Evolutionary conservation across 1,140 invertebrate genomes (phyloP).

Genomic region (Palaemon carinicauda): DNA sequence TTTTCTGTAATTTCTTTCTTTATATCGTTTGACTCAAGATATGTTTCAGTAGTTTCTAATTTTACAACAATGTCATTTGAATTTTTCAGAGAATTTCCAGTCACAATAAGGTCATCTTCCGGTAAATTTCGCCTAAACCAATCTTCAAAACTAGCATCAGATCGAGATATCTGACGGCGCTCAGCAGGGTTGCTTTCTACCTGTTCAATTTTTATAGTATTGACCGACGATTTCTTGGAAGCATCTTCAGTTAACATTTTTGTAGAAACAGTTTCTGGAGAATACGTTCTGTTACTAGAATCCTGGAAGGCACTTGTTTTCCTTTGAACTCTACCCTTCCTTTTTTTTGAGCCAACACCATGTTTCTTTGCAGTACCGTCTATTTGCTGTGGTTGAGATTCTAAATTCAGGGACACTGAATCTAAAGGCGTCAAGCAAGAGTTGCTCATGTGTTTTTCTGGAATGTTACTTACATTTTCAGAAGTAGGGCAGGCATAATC

Average conservation of each 20-base stretch:
- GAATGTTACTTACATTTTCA: not conserved
- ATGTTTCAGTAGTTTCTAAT: not conserved
- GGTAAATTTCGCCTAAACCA: constrained; percentile 44
- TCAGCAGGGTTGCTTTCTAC: not conserved
- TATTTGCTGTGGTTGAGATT: constrained; percentile 2
- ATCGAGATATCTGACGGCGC: not conserved
- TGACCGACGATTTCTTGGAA: not conserved
- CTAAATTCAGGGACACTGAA: constrained; percentile 6
- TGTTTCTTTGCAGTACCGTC: constrained; percentile 14
- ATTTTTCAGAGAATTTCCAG: not conserved
- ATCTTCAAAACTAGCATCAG: constrained; percentile 37
- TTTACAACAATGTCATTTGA: not conserved
- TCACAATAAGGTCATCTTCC: constrained; percentile 21
- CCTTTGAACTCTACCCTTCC: constrained; percentile 57
- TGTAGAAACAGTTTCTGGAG: not conserved
- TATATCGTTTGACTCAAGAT: not conserved
- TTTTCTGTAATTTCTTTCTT: not conserved
- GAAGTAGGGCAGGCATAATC: constrained; percentile 9
- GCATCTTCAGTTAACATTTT: not conserved
- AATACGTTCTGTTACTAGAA: constrained; percentile 33
- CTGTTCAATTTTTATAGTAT: not conserved
- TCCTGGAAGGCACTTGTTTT: constrained; percentile 57
- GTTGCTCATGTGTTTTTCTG: constrained; percentile 10
- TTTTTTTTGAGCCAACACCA: constrained; percentile 57
- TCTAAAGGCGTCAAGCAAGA: constrained; percentile 22